Evolutionary conservation across 2,797 vertebrate species (phyloP), one percentile per base, ranked within the genome.

Genomic region (Champsocephalus esox): DNA sequence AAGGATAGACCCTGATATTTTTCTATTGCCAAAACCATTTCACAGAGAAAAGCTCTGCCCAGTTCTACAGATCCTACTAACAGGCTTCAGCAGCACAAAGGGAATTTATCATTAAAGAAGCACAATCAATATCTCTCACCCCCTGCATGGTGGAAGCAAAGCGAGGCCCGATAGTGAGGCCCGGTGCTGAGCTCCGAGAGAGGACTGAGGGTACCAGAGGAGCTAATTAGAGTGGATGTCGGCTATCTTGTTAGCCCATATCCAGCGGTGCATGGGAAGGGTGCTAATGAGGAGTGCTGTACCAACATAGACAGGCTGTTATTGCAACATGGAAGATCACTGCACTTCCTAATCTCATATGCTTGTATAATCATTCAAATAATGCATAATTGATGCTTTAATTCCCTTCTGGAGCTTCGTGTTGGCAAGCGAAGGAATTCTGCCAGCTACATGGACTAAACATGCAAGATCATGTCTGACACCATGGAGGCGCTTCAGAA

Each of bases 51-150:
- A 83, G 74, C 67, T 73, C 86, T 70, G 59, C 64, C 61, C 75
- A 38, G 73, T 75, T 6, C 80, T 76, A 62, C 80, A 85, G 70
- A 78, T 86, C 81, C 75, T 59, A 65, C 85, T 91, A 83, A 82
- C 88, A 79, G 85, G 84, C 84, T 88, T 89, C 82, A 32, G 41
- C 52, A 74, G 84, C 90, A 91, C 91, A 93, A 95, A 95, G 92
- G 89, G 92, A 94, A 95, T 95, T 87, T 92, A 93, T 94, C 90
- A 95, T 92, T 88, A 93, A 91, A 94, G 92, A 90, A 80, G 74
- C 71, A 82, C 87, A 85, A 94, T 95, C 92, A 89, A 93, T 94
- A 92, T 77, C 79, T 78, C 82, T 72, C 84, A 78, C 87, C 80
- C 90, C 79, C 85, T 84, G 83, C 85, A 80, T 63, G 76, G 87